Evolutionary conservation across 2,113 vertebrate genomes (phyloP).

Genomic region (Labrus mixtus): DNA sequence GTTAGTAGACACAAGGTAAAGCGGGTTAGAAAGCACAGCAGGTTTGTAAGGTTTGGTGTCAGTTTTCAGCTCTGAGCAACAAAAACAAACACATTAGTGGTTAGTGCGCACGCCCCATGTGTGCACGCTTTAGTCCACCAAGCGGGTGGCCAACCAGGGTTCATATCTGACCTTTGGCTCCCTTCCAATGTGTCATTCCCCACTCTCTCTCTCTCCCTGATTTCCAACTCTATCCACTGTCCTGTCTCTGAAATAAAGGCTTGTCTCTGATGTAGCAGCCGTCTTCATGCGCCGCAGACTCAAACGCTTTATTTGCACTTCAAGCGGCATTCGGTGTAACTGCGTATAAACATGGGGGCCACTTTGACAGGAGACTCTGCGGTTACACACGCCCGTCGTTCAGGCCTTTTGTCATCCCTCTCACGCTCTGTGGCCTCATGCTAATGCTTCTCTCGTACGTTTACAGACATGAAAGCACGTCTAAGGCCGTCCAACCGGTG

Average conservation of each 20-base stretch:
- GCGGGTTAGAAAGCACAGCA: not conserved
- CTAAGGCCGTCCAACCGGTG: slow-evolving; percentile 56
- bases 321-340: not conserved
- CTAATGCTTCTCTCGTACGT: not conserved
- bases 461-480: not conserved
- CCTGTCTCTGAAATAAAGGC: too few relatives aligned
- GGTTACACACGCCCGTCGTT: too few relatives aligned
- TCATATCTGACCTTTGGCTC: too few relatives aligned
- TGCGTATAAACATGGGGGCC: too few relatives aligned
- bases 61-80: not conserved
- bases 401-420: not conserved
- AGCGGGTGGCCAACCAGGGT: too few relatives aligned
- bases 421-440: not conserved
- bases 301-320: too few relatives aligned
- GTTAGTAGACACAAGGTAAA: not conserved
- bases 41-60: slow-evolving; percentile 3
- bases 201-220: too few relatives aligned
- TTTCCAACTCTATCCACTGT: too few relatives aligned
- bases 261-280: not conserved
- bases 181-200: too few relatives aligned
- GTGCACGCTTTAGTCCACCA: too few relatives aligned
- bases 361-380: not conserved
- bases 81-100: too few relatives aligned
- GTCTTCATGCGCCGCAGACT: not conserved
- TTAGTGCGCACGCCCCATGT: too few relatives aligned